phyloP scores from a whole-genome alignment of 2,888 invertebrate genomes.

The Phaonia tiefii region DNA sequence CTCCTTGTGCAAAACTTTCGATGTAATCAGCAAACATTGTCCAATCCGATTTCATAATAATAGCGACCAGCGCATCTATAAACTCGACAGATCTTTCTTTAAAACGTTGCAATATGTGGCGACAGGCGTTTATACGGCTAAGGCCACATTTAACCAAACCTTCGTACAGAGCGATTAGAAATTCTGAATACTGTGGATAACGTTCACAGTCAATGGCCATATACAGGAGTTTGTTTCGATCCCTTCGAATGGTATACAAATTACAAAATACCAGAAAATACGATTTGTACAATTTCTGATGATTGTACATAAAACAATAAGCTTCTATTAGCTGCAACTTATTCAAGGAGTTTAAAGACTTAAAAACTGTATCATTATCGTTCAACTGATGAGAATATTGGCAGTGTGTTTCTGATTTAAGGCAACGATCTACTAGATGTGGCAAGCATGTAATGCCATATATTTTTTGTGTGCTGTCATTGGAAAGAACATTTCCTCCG shows the following conservation, averaged over 20 bases:
- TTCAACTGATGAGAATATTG: constrained; percentile 62
- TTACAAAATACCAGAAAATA: constrained; percentile 68
- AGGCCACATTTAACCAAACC: constrained; percentile 66
- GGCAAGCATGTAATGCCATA: constrained; percentile 67
- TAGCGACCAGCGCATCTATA: constrained; percentile 68
- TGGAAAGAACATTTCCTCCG: neutral
- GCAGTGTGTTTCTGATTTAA: constrained; percentile 24
- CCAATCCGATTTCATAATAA: constrained; percentile 71
- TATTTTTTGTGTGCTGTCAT: constrained; percentile 37
- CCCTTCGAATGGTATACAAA: constrained; percentile 66
- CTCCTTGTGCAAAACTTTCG: constrained; percentile 65
- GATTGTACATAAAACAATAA: constrained; percentile 65
- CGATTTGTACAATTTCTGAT: constrained; percentile 57
- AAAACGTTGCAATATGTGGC: constrained; percentile 63
- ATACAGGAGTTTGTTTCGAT: constrained; percentile 67
- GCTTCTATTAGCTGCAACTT: constrained; percentile 42
- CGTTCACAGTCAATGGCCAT: constrained; percentile 70
- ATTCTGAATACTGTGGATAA: constrained; percentile 65
- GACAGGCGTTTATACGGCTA: constrained; percentile 67
- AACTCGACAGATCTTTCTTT: constrained; percentile 52
- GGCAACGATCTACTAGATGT: constrained; percentile 64
- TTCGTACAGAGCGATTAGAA: constrained; percentile 63
- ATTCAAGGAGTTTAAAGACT: constrained; percentile 47
- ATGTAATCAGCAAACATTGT: constrained; percentile 69
- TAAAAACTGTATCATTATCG: constrained; percentile 43